Conservation (phyloP, 2,888 invertebrate species). For the Agrotis puta region DNA sequence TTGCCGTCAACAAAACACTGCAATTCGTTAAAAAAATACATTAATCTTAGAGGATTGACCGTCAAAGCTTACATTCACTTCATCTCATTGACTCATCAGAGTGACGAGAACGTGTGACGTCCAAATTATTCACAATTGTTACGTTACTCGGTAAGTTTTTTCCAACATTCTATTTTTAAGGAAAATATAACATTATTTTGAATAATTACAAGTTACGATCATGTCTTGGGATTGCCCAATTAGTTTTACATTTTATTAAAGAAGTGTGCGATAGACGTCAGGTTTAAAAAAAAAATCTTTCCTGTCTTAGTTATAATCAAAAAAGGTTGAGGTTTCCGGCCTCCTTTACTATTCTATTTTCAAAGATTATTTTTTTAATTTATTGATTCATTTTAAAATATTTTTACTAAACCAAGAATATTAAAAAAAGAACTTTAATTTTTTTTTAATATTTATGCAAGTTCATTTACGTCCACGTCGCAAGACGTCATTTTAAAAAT, state of each 20-base stretch:
- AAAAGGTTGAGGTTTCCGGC: no score
- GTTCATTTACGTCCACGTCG: no score
- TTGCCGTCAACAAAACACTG: background rate
- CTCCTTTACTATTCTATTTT: no score
- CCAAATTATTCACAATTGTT: background rate
- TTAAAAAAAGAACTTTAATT: no score
- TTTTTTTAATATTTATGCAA: no score
- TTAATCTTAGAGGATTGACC: background rate
- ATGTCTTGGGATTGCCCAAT: conserved; percentile 12
- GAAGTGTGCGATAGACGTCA: background rate
- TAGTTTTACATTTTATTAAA: background rate
- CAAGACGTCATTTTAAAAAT: no score
- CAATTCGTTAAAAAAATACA: background rate
- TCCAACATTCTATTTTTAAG: conserved; percentile 4
- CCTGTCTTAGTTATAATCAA: background rate
- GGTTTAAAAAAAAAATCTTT: background rate
- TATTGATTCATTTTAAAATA: no score
- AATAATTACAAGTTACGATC: background rate
- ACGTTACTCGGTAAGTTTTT: background rate
- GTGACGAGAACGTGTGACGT: conserved; percentile 20
- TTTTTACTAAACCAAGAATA: no score
- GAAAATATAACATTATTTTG: background rate
- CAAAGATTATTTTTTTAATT: no score
- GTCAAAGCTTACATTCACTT: background rate
- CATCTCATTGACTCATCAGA: conserved; percentile 7